Base-by-base conservation (phyloP, 2,797 vertebrate species). In the Poecilia wingei region DNA sequence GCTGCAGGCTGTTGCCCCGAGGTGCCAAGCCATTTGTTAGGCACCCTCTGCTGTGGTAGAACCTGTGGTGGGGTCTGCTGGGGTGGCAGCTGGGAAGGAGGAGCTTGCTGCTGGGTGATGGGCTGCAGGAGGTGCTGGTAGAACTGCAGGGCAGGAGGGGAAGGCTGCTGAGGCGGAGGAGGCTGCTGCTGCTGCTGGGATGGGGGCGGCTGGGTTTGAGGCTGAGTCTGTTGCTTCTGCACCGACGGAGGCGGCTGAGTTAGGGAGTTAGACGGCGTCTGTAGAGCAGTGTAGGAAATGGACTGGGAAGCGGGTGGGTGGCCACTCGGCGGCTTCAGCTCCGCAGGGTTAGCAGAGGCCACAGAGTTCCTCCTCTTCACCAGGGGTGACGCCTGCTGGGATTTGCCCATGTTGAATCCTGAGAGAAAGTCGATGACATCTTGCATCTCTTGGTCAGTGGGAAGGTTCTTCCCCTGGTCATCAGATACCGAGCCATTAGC, bases 391-490 rank as follows among this genome's bases (percentile, higher is more conserved):
- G 97, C 96, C 94, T 99, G 98, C 94, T 99, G 98, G 57, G 98
- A 99, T 92, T 99, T 99, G 81, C 97, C 97, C 98, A 99, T 98
- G 93, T 98, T 99, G 94, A 99, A 99, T 79, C 98, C 98, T 39
- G 98, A 99, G 85, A 99, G 96, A 94, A 99, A 99, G 92, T 99
- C 98, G 3, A 99, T 99, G 85, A 99, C 98, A 73, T 99, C 98
- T 91, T 99, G 98, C 98, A 99, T 99, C 94, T 99, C 98, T 93
- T 99, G 98, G 94, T 99, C 98, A 0, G 97, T 99, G 33, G 98
- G 98, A 86, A 99, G 92, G 92, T 99, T 99, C 97, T 99, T 99
- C 80, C 97, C 97, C 95, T 99, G 98, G 83, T 99, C 98, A 0
- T 98, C 98, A 4, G 94, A 92, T 87, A 95, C 92, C 6, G 94